Evolutionary conservation across 2,113 vertebrate genomes (phyloP), one percentile per base, ranked within the genome.

Genomic region (Pomatostomus ruficeps): DNA sequence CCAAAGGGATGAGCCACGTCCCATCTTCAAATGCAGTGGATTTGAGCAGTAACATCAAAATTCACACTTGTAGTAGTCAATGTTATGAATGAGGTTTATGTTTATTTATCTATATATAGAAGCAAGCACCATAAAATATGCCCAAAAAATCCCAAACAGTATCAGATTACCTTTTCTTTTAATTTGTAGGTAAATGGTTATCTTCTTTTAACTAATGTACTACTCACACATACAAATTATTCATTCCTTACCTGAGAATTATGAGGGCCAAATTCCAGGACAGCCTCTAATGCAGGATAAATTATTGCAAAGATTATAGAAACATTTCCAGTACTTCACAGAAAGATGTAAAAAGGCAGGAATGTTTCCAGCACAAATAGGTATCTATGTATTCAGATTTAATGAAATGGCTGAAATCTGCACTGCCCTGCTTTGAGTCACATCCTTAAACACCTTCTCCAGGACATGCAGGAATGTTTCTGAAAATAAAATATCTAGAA

Each of bases 1-100:
- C 55, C 65, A 21, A 48, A 38, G 17, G 48, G 33, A 40, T n/a
- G 20, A 91, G 35, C 19, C 11, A 35, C 0, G 0, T 40, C 29
- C 36, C 42, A 13, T 35, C 89, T 48, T 66, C 58, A 73, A 52
- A 83, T 5, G 9, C 16, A 72, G 22, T 1, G 1, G n/a, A 73
- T 22, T 33, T 43, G 14, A 91, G n/a, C 43, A 46, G 1, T 16
- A 51, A 48, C 5, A 61, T 25, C 15, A 75, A 94, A 91, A 85
- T 7, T 55, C 10, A 52, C 24, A 21, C 10, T 59, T 11, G 40
- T 6, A 43, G 8, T 9, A 75, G 25, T 8, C 2, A 1, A 68
- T 36, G 20, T 11, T 16, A 23, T 18, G 48, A 81, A 78, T n/a
- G 8, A 85, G 11, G 29, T 48, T 58, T 48, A 57, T 43, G 21